Percentiles rank a stretch among this genome's conserved stretches.
Conservation (phyloP, 30 jellyfish, hydroid and myxozoan species). For the Turritopsis dohrnii region DNA sequence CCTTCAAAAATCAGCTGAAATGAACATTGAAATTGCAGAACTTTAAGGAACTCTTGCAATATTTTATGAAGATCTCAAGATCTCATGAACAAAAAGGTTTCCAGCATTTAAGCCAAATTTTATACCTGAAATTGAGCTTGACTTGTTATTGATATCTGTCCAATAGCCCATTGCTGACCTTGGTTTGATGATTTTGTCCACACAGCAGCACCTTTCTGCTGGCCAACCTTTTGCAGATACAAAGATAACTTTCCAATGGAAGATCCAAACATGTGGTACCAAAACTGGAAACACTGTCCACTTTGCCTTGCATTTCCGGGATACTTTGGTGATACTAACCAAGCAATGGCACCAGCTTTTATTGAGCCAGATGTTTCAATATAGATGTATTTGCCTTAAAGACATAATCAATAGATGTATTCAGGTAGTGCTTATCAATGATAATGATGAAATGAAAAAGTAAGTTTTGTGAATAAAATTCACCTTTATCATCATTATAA, state of each 20-base stretch:
- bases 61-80: too few relatives aligned
- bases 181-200: conserved; percentile 59
- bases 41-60: too few relatives aligned
- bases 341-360: conserved; percentile 52
- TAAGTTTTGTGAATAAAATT: background rate
- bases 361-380: conserved; percentile 75
- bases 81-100: background rate
- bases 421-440: too few relatives aligned
- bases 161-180: conserved; percentile 86
- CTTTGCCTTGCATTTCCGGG: conserved; percentile 66
- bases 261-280: conserved; percentile 92
- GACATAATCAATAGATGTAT: too few relatives aligned
- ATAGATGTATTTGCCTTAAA: conserved; percentile 74
- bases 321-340: conserved; percentile 60
- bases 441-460: too few relatives aligned
- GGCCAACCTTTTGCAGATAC: conserved; percentile 35
- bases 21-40: too few relatives aligned
- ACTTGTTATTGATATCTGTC: conserved; percentile 59
- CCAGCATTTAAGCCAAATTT: background rate
- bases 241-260: conserved; percentile 64
- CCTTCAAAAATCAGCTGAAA: conserved; percentile 56
- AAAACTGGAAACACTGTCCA: conserved; percentile 87
- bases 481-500: conserved; percentile 82
- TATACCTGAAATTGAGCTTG: conserved; percentile 43
- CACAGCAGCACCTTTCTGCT: conserved; percentile 27